These are phyloP conservation scores for Globia sparganii DNA, from an alignment of 2,888 invertebrate species.

Conservation along the genomic window DNA sequence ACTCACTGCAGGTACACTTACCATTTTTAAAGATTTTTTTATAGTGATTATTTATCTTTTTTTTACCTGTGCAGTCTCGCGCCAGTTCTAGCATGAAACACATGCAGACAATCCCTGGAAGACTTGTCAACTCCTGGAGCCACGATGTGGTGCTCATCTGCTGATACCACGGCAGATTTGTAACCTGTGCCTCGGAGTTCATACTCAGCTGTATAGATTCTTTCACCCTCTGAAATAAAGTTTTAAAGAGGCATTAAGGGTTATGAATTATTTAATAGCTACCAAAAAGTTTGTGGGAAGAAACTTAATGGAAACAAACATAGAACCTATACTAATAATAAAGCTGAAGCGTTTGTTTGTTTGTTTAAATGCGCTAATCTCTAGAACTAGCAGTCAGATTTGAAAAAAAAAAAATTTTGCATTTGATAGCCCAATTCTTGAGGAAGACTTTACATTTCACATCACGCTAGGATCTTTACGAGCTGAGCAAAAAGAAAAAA, in stretches of 20 bases:
- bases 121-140: constrained; percentile 95
- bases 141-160: constrained; percentile 94
- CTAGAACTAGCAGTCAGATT: too few species aligned
- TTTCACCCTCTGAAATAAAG: constrained; percentile 92
- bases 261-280: background rate
- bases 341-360: background rate
- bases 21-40: too few species aligned
- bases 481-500: too few species aligned
- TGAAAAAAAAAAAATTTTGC: too few species aligned
- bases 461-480: too few species aligned
- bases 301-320: background rate
- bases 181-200: constrained; percentile 94
- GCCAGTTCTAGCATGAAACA: constrained; percentile 96
- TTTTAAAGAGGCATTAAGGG: background rate
- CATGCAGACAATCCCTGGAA: constrained; percentile 94
- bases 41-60: background rate
- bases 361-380: background rate
- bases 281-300: background rate
- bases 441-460: too few species aligned
- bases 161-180: constrained; percentile 94
- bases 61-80: constrained; percentile 84
- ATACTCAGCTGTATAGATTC: constrained; percentile 95
- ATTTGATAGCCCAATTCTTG: too few species aligned
- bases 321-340: background rate
- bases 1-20: background rate